Conservation (phyloP, 2,797 vertebrate species). For the Amblyraja radiata region DNA sequence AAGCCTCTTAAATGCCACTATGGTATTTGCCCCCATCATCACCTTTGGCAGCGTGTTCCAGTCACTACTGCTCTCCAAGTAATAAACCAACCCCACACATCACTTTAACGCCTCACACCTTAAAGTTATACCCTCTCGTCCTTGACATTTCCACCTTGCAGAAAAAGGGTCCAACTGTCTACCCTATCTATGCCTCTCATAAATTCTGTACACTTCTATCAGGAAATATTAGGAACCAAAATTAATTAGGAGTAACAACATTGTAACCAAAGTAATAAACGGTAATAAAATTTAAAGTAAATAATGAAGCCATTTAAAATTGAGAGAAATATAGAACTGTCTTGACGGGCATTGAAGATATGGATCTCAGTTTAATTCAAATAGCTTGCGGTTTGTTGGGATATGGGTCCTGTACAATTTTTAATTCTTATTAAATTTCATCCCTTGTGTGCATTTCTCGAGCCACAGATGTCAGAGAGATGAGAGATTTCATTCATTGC, state of each 20-base stretch:
- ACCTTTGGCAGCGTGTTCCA: no score
- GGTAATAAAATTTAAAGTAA: neutral
- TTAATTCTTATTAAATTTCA: slow-evolving; percentile 30
- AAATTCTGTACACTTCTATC: no score
- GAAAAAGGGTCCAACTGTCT: no score
- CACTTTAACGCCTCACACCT: no score
- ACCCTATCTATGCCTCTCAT: no score
- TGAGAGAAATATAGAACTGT: neutral
- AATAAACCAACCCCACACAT: no score
- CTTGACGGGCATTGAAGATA: neutral
- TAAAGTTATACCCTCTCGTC: no score
- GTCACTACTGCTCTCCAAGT: no score
- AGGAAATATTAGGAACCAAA: neutral
- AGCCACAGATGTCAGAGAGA: slow-evolving; percentile 28
- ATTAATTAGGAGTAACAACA: neutral
- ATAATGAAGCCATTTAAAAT: neutral
- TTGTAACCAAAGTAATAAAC: neutral
- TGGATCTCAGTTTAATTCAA: slow-evolving; percentile 25
- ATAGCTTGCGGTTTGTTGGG: neutral
- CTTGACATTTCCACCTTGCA: no score
- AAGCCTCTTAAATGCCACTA: no score
- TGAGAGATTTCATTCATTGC: slow-evolving; percentile 26
- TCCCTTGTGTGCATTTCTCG: neutral
- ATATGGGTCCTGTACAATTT: neutral
- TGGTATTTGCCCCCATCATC: no score